These are phyloP conservation scores for Lasiommata megera DNA, from an alignment of 2,888 invertebrate genomes.

Conservation along the genomic window DNA sequence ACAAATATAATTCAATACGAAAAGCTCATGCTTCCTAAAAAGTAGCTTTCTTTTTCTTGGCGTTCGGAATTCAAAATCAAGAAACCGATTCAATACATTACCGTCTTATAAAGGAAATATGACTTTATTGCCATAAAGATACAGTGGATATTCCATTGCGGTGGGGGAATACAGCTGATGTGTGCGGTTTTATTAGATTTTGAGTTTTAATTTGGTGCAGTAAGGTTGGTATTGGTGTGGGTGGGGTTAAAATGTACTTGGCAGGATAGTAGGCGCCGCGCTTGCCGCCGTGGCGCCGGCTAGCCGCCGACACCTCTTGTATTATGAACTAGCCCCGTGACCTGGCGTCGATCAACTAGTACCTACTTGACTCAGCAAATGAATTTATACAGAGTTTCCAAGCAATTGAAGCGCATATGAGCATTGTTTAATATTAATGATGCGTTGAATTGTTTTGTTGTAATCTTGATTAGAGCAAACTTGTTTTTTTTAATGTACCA, in stretches of 20 bases:
- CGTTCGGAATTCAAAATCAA: constrained; percentile 75
- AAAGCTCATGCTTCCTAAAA: constrained; percentile 67
- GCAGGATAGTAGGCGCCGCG: constrained; percentile 77
- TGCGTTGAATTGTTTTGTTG: constrained; percentile 11
- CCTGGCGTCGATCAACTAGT: constrained; percentile 77
- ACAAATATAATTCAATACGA: constrained; percentile 54
- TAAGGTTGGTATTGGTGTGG: constrained; percentile 42
- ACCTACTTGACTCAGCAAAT: constrained; percentile 72
- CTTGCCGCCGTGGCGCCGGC: constrained; percentile 76
- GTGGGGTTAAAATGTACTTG: constrained; percentile 44
- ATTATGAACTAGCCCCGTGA: constrained; percentile 79
- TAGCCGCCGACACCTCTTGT: constrained; percentile 79
- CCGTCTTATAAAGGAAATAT: constrained; percentile 29
- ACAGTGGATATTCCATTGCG: constrained; percentile 44
- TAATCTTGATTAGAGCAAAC: not conserved
- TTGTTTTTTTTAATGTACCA: not conserved
- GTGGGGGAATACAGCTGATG: constrained; percentile 49
- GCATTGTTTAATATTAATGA: constrained; percentile 46
- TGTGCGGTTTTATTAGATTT: constrained; percentile 26
- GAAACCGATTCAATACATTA: constrained; percentile 54
- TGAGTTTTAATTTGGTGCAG: constrained; percentile 13
- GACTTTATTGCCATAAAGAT: constrained; percentile 32
- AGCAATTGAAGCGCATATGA: constrained; percentile 44
- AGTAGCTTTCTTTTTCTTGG: constrained; percentile 73
- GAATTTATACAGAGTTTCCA: constrained; percentile 59